Percentiles rank a stretch among this genome's conserved stretches.
Evolutionary conservation across 2,797 vertebrate species (phyloP).

Genomic region (Hydrolagus colliei): DNA sequence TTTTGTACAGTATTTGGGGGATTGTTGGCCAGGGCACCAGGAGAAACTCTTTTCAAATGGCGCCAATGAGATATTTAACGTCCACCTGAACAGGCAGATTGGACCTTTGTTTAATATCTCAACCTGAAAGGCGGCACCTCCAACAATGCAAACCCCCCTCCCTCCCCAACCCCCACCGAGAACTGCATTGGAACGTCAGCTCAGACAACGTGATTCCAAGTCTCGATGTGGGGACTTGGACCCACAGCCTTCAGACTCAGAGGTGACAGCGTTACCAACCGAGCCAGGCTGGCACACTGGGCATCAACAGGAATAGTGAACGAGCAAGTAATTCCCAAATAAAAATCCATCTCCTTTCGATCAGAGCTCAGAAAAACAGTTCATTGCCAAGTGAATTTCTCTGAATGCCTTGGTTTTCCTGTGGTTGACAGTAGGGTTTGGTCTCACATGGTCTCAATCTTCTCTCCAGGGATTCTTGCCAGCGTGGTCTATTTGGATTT

Average conservation of each 20-base stretch:
- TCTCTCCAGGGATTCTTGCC: background rate
- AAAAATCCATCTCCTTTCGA: background rate
- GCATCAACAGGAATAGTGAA: background rate
- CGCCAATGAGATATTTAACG: too few species aligned
- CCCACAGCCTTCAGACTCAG: background rate
- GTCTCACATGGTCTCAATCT: slow-evolving; percentile 2
- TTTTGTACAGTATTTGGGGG: too few species aligned
- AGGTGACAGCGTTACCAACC: background rate
- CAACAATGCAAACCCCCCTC: too few species aligned
- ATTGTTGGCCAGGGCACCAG: too few species aligned
- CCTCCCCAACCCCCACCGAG: too few species aligned
- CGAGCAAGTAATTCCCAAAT: background rate
- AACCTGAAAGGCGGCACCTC: too few species aligned
- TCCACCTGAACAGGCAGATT: too few species aligned
- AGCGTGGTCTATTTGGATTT: background rate
- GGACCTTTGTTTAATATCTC: too few species aligned
- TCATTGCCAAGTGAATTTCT: too few species aligned
- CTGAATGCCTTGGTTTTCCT: background rate
- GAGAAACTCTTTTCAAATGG: too few species aligned
- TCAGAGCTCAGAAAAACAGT: background rate
- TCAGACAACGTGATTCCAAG: background rate
- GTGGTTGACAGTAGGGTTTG: background rate
- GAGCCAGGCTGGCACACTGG: background rate
- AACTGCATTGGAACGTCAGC: too few species aligned
- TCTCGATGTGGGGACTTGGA: too few species aligned